Conservation (phyloP, 2,797 vertebrate genomes). For the Falco biarmicus region DNA sequence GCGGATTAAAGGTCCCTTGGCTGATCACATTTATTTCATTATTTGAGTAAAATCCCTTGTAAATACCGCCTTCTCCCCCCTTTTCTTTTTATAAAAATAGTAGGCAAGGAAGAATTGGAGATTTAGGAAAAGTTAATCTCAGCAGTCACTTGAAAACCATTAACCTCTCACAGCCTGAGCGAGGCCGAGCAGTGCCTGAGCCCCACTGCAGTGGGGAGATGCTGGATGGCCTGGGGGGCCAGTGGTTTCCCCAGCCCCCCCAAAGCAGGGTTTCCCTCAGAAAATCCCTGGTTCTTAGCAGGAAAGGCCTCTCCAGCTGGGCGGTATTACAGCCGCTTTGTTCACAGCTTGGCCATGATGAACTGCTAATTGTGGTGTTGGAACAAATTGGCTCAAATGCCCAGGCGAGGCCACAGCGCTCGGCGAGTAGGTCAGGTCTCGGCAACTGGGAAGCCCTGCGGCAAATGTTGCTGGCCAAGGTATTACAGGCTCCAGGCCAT, state of each 20-base stretch:
- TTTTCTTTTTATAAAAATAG: slow-evolving; percentile 38
- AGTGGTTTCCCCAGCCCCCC: neutral
- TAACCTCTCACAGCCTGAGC: neutral
- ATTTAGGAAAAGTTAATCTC: slow-evolving; percentile 46
- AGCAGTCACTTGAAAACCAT: slow-evolving; percentile 4
- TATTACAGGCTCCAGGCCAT: accelerated
- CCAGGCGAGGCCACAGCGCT: neutral
- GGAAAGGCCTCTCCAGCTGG: neutral
- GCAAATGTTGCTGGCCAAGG: neutral
- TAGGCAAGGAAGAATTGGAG: slow-evolving; percentile 27
- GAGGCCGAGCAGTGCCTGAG: neutral
- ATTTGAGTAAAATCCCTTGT: slow-evolving; percentile 57
- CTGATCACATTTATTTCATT: slow-evolving; percentile 71
- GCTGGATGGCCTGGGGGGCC: neutral
- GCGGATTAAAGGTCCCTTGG: slow-evolving; percentile 52
- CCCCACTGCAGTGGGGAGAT: neutral
- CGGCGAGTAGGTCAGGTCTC: accelerated
- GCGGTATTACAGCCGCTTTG: neutral
- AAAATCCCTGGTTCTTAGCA: neutral
- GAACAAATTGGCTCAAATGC: neutral
- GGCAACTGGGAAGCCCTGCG: neutral
- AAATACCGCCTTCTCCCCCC: neutral
- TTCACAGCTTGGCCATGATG: neutral
- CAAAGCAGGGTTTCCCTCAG: neutral
- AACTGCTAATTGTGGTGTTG: neutral